phyloP scores from a whole-genome alignment of 1,140 invertebrate genomes.

The Subanguina moxae region DNA sequence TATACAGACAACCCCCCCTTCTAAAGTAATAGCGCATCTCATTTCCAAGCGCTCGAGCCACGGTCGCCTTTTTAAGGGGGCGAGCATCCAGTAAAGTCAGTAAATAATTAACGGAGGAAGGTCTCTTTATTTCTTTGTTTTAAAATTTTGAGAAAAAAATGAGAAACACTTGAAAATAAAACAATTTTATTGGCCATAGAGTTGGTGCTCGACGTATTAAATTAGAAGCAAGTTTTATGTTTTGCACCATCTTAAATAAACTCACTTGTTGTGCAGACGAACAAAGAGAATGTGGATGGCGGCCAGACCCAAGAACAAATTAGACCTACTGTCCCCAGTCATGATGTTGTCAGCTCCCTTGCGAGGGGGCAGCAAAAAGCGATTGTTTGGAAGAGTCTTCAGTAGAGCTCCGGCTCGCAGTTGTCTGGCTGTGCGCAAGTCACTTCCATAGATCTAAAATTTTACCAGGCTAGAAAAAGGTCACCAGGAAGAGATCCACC shows the following conservation, averaged over 20 bases:
- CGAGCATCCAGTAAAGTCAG: too few species aligned
- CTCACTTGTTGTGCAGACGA: slow-evolving; percentile 42
- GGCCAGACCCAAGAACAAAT: slow-evolving; percentile 36
- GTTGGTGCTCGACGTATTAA: too few species aligned
- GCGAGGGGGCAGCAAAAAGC: slow-evolving; percentile 22
- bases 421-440: slow-evolving; percentile 15
- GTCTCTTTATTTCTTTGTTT: too few species aligned
- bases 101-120: too few species aligned
- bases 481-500: slow-evolving; percentile 21
- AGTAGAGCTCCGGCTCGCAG: slow-evolving; percentile 38
- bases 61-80: too few species aligned
- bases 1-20: too few species aligned
- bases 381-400: slow-evolving; percentile 15
- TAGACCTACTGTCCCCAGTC: slow-evolving; percentile 35
- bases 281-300: slow-evolving; percentile 42
- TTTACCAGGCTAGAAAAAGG: neutral
- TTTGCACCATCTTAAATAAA: neutral
- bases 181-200: too few species aligned
- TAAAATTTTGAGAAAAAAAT: too few species aligned
- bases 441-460: slow-evolving; percentile 30
- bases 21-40: too few species aligned
- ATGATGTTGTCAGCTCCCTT: slow-evolving; percentile 31
- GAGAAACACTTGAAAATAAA: too few species aligned
- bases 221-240: too few species aligned
- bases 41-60: too few species aligned